These are phyloP conservation scores for Drosophila suboccidentalis DNA, from an alignment of 2,888 invertebrate species.

Conservation along the genomic window DNA sequence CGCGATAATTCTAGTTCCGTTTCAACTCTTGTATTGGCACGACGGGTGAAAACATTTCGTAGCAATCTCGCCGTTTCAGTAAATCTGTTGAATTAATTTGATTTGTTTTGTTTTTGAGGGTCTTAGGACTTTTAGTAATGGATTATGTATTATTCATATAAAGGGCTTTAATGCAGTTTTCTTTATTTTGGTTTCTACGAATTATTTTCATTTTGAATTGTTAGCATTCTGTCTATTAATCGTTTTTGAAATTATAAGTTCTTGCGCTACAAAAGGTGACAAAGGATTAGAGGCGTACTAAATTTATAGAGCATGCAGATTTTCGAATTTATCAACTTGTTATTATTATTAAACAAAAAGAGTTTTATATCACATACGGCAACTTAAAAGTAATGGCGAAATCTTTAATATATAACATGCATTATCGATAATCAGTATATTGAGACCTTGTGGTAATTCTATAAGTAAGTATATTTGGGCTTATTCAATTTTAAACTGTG, in stretches of 20 bases:
- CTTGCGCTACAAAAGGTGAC: slow-evolving; percentile 31
- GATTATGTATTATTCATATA: slow-evolving; percentile 4
- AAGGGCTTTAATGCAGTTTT: slow-evolving; percentile 28
- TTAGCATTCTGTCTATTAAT: slow-evolving; percentile 59
- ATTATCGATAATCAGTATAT: slow-evolving; percentile 21
- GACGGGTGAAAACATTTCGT: slow-evolving; percentile 94
- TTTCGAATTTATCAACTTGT: slow-evolving; percentile 12
- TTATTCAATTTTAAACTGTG: slow-evolving; percentile 21
- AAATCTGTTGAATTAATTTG: slow-evolving; percentile 89
- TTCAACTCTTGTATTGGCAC: slow-evolving; percentile 92
- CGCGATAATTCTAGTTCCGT: slow-evolving; percentile 96
- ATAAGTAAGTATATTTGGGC: slow-evolving; percentile 4
- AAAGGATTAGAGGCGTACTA: slow-evolving; percentile 11
- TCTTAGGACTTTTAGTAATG: slow-evolving; percentile 42
- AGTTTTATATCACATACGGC: slow-evolving; percentile 15
- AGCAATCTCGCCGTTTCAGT: slow-evolving; percentile 98
- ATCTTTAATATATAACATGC: slow-evolving; percentile 20
- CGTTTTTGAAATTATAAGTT: slow-evolving; percentile 36
- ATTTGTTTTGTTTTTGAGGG: slow-evolving; percentile 29
- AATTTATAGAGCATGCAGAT: slow-evolving; percentile 23
- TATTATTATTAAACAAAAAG: neutral
- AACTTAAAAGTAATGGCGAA: slow-evolving; percentile 21
- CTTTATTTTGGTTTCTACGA: slow-evolving; percentile 20
- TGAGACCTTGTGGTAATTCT: slow-evolving; percentile 9
- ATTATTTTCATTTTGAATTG: slow-evolving; percentile 76